Evolutionary conservation across 2,888 invertebrate genomes (phyloP), one percentile per base, ranked within the genome.

Genomic region (Aporophyla lueneburgensis): DNA sequence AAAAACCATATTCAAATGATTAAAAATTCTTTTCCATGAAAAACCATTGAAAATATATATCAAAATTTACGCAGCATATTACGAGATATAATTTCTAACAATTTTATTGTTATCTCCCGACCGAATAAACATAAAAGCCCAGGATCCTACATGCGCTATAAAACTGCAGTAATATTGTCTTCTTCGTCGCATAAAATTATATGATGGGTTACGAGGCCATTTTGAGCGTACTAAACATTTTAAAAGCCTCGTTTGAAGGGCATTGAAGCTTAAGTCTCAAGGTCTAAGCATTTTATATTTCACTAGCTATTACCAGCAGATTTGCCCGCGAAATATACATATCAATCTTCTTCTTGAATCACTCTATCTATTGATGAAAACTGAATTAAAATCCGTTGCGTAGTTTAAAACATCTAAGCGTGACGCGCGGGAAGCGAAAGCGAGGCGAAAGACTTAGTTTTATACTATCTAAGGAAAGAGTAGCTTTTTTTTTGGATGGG

Each of bases 121-220:
- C 74, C 70, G 63, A 78, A 87, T 77, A 77, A 73, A 74, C 86
- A 78, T 87, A 86, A 86, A 86, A 78, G n/a, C 53, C 27, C 61
- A 51, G 33, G 66, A 66, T 56, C 62, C 53, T 78, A 81, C 49
- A 65, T 43, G 33, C 21, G 86, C 67, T 53, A 78, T 87, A 80
- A 86, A 86, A 86, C 24, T 74, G 76, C 76, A 76, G 72, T 82
- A 70, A 63, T 87, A 80, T 76, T 74, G 74, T 72, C 73, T 67
- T 76, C 56, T 69, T 51, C 46, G 40, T 19, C 76, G 62, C 80
- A 81, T 87, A 81, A 87, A 76, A 67, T 84, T 80, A 84, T 78
- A 66, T 73, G 76, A 63, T 59, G 62, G 74, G 66, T 76, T 49
- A 58, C 5, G 63, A 16, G 58, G 53, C 67, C 76, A 75, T 87